These are phyloP conservation scores for Leuciscus waleckii DNA, from an alignment of 2,797 vertebrate species.

Conservation along the genomic window DNA sequence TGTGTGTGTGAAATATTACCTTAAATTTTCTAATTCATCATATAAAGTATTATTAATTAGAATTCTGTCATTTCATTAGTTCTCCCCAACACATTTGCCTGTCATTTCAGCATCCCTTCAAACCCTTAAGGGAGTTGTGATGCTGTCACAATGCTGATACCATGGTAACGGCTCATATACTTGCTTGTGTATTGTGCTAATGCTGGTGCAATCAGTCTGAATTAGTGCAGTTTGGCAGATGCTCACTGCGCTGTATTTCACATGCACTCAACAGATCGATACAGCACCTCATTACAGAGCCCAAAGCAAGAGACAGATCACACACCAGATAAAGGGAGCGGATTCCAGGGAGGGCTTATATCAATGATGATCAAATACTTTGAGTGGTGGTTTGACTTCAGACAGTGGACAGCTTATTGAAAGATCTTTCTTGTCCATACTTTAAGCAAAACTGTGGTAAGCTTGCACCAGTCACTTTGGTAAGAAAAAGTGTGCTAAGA, in stretches of 20 bases:
- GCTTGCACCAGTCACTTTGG: background rate
- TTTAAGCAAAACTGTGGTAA: background rate
- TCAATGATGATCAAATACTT: conserved; percentile 18
- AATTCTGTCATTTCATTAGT: background rate
- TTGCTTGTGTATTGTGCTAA: conserved; percentile 36
- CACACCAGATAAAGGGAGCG: background rate
- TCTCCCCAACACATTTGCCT: background rate
- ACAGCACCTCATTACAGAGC: conserved; percentile 51
- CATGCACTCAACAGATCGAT: conserved; percentile 55
- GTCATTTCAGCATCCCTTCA: background rate
- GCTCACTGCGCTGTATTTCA: conserved; percentile 35
- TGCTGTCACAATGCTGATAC: conserved; percentile 21
- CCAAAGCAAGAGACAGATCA: conserved; percentile 30
- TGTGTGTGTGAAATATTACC: background rate
- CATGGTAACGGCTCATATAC: conserved; percentile 32
- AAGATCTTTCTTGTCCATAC: background rate
- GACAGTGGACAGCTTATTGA: background rate
- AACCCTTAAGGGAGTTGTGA: conserved; percentile 15
- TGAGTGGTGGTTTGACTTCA: conserved; percentile 10
- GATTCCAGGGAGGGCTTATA: conserved; percentile 18
- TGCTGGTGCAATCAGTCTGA: conserved; percentile 51
- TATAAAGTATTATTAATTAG: background rate
- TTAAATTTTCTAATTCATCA: background rate
- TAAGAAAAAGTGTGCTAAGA: background rate
- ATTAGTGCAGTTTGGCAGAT: conserved; percentile 52